Percentiles rank a stretch among this genome's conserved stretches.
These are phyloP conservation scores for Bemisia tabaci DNA, from an alignment of 1,140 invertebrate species.

Conservation along the genomic window DNA sequence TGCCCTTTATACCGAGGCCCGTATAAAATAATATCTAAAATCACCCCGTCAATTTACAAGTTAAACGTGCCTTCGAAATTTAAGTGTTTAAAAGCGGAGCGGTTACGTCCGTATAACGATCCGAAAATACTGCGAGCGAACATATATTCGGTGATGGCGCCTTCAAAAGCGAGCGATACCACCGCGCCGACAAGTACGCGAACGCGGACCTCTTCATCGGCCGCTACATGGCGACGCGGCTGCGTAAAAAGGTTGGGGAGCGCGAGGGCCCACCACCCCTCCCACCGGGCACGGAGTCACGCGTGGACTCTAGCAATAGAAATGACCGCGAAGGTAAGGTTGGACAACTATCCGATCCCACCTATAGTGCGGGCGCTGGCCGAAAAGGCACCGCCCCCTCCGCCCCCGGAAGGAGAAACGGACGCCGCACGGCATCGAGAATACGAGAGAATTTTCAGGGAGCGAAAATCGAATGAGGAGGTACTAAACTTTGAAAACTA, in stretches of 20 bases:
- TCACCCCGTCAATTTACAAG: not conserved
- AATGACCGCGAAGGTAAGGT: not conserved
- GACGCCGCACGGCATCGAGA: not conserved
- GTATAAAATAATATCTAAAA: not conserved
- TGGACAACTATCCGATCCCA: not conserved
- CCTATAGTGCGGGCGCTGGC: not conserved
- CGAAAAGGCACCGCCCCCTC: not conserved
- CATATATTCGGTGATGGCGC: not conserved
- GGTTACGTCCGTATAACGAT: not conserved
- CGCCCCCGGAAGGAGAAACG: not conserved
- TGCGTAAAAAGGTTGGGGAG: too few species aligned
- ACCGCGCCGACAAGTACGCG: not conserved
- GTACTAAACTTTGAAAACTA: not conserved
- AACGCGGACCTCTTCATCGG: not conserved
- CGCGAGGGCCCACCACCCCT: not conserved
- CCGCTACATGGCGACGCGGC: too few species aligned
- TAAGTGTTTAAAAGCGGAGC: not conserved
- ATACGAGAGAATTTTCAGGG: not conserved
- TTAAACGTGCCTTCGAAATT: not conserved
- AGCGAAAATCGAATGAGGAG: not conserved
- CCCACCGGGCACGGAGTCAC: not conserved
- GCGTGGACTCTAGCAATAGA: not conserved
- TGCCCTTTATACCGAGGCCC: not conserved
- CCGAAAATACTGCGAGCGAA: not conserved
- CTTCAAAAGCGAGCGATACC: not conserved